These are phyloP conservation scores for Notoglanidium macrostoma DNA, from an alignment of 2,797 vertebrate genomes.

Conservation along the genomic window DNA sequence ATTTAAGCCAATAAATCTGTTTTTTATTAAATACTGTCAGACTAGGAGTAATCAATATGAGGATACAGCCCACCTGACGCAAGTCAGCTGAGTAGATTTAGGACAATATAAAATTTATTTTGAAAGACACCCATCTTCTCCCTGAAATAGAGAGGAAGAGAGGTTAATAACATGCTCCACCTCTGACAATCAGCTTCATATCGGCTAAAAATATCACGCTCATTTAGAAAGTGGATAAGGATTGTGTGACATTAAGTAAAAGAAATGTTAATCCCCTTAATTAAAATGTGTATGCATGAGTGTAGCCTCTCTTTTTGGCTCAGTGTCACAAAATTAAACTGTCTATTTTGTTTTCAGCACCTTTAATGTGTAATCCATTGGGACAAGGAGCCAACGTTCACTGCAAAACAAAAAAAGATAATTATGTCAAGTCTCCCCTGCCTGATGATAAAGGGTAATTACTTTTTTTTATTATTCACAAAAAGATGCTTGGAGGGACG, in stretches of 20 bases:
- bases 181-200: constrained; percentile 8
- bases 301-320: neutral
- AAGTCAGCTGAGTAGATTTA: neutral
- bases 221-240: constrained; percentile 6
- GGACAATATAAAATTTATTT: neutral
- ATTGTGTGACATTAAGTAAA: constrained; percentile 11
- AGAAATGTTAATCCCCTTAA: constrained; percentile 27
- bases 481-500: constrained; percentile 69
- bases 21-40: neutral
- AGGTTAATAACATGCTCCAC: neutral
- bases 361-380: constrained; percentile 65
- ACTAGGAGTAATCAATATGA: neutral
- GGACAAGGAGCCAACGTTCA: constrained; percentile 70
- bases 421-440: constrained; percentile 77
- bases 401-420: constrained; percentile 67
- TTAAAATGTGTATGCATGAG: constrained; percentile 18
- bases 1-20: neutral
- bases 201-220: neutral
- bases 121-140: neutral
- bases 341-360: constrained; percentile 36
- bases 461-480: constrained; percentile 71
- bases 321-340: constrained; percentile 18
- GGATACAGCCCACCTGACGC: neutral
- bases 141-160: neutral
- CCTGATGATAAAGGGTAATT: constrained; percentile 82